Conservation (phyloP, 2,888 invertebrate species). For the Orthosia incerta region DNA sequence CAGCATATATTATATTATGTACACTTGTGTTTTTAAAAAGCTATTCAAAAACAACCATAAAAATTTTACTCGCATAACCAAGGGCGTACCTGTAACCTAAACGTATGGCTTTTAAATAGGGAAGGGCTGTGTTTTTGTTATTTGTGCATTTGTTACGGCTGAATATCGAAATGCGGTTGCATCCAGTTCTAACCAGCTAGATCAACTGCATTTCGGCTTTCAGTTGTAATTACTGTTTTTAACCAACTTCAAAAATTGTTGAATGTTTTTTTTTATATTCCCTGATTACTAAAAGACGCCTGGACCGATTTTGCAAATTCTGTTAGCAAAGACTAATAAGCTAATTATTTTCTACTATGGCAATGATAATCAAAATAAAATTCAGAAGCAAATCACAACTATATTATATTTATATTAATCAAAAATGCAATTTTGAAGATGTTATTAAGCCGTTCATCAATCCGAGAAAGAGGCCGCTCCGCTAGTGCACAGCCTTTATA, state of each 20-base stretch:
- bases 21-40: constrained; percentile 67
- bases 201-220: neutral
- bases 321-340: too few relatives aligned
- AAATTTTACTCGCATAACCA: constrained; percentile 57
- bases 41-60: constrained; percentile 65
- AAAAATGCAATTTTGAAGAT: too few relatives aligned
- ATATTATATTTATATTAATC: too few relatives aligned
- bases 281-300: too few relatives aligned
- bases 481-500: too few relatives aligned
- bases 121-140: constrained; percentile 19
- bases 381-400: too few relatives aligned
- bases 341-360: too few relatives aligned
- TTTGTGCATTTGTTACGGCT: constrained; percentile 35
- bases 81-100: constrained; percentile 38
- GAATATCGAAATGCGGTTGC: constrained; percentile 5
- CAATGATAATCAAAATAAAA: too few relatives aligned
- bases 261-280: too few relatives aligned
- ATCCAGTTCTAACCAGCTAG: constrained; percentile 10
- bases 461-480: too few relatives aligned
- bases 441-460: too few relatives aligned
- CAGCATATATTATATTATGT: constrained; percentile 62
- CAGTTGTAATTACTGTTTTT: neutral
- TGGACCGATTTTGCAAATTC: too few relatives aligned
- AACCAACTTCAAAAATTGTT: neutral
- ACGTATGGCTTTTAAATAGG: constrained; percentile 43